Percentiles rank a stretch among this genome's conserved stretches.
Evolutionary conservation across 2,113 vertebrate genomes (phyloP).

Genomic region (Trachemys scripta): DNA sequence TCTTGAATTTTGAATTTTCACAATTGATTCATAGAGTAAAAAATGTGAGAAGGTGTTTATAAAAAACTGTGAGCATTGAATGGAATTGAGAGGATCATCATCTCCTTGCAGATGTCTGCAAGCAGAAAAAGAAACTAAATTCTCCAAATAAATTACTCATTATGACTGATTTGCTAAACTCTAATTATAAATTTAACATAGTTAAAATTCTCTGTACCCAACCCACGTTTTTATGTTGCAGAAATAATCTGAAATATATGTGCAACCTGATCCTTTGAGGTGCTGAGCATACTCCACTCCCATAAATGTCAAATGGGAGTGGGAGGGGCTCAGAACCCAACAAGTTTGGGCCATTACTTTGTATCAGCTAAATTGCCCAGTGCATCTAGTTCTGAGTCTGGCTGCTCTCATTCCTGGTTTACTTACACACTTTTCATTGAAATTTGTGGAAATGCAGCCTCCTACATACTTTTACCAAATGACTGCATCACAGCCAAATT

Average conservation of each 20-base stretch:
- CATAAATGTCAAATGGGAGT: neutral
- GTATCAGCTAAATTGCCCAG: neutral
- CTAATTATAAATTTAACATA: neutral
- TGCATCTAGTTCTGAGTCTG: neutral
- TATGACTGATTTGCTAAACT: neutral
- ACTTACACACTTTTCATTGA: neutral
- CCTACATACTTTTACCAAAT: conserved; percentile 2
- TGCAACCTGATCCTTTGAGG: neutral
- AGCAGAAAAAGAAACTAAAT: neutral
- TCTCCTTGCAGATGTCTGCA: neutral
- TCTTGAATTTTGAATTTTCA: neutral
- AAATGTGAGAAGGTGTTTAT: neutral
- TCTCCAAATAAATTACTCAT: neutral
- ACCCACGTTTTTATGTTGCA: neutral
- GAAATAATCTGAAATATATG: neutral
- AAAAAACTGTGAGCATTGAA: neutral
- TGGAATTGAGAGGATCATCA: neutral
- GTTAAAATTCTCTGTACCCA: neutral
- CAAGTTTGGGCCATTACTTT: neutral
- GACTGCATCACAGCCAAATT: neutral
- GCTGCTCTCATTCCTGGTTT: neutral
- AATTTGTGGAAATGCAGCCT: neutral
- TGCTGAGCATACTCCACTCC: neutral
- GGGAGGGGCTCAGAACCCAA: neutral
- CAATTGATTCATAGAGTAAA: neutral